Evolutionary conservation across 2,888 invertebrate species (phyloP), one percentile per base, ranked within the genome.

Genomic region (Cheilosia grossa): DNA sequence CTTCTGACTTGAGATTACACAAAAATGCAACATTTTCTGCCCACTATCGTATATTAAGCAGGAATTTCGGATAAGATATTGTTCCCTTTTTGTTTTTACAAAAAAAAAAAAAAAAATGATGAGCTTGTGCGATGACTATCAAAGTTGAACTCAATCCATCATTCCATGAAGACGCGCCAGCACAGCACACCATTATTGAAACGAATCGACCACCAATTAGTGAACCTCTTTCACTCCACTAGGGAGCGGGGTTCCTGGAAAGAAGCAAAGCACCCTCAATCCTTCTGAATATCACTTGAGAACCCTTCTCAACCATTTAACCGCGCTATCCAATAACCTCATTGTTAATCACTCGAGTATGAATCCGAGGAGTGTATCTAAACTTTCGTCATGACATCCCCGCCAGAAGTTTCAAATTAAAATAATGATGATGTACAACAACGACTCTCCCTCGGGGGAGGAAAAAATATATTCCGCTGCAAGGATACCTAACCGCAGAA

Each of bases 121-220:
- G 37, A 13, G 33, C 10, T 37, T 37, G 10, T 44, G 17, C 19
- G 4, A 4, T 3, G 19, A 13, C 19, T 10, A 19, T 21, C 21
- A 49, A 10, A 49, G 13, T 37, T 37, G 13, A 37, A 49, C 49
- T 3, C 19, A 49, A 49, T 49, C 19, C 49, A 49, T 19, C 21
- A 44, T 17, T 44, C 7, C 17, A 15, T 17, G 17, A 7, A 10
- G 21, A 19, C 7, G 15, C 17, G n/a, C 4, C 17, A n/a, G n/a
- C n/a, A 17, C 44, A 44, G 44, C 2, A 7, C n/a, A 44, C 2
- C 44, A 37, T 37, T 10, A 42, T 10, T 21, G 33, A 49, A 49
- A 64, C 21, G n/a, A 40, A 66, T 66, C 53, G 24, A 51, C 51
- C 49, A 49, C 49, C 49, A 49, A 49, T 49, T 49, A 49, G 49